Percentiles rank a stretch among this genome's conserved stretches.
Evolutionary conservation across 2,113 vertebrate genomes (phyloP).

Genomic region (Halcyon senegalensis): DNA sequence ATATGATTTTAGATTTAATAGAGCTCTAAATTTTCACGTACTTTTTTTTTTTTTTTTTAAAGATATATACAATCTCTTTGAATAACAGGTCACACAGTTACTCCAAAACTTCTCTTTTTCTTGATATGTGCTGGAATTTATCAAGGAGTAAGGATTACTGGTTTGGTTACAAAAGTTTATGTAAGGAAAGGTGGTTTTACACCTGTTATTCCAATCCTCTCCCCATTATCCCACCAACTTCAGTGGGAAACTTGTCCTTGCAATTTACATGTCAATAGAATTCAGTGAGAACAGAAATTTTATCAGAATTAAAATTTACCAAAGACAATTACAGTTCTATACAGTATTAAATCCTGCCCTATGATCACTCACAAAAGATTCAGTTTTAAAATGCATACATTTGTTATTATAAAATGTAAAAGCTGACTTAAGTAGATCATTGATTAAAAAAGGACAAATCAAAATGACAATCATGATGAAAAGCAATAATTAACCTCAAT

Average conservation of each 20-base stretch:
- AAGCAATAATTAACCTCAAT: conserved; percentile 13
- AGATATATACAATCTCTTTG: background rate
- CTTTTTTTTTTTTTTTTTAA: background rate
- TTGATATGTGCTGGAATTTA: background rate
- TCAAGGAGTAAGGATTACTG: background rate
- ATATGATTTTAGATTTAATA: background rate
- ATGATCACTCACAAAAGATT: background rate
- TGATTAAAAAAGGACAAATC: conserved; percentile 13
- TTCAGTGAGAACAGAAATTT: background rate
- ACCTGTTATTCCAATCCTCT: background rate
- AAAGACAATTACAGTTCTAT: background rate
- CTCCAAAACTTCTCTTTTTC: background rate
- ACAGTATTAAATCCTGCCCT: background rate
- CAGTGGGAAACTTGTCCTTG: background rate
- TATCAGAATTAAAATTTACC: background rate
- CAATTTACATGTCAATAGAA: background rate
- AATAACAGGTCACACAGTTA: background rate
- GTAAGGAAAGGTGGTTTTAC: background rate
- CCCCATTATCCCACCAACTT: background rate
- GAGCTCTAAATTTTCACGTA: background rate
- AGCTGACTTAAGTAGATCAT: background rate
- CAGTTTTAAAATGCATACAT: background rate
- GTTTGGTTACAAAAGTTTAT: background rate
- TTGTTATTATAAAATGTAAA: background rate
- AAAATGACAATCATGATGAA: background rate